Evolutionary conservation across 2,113 vertebrate genomes (phyloP).

Genomic region (Heterotis niloticus): DNA sequence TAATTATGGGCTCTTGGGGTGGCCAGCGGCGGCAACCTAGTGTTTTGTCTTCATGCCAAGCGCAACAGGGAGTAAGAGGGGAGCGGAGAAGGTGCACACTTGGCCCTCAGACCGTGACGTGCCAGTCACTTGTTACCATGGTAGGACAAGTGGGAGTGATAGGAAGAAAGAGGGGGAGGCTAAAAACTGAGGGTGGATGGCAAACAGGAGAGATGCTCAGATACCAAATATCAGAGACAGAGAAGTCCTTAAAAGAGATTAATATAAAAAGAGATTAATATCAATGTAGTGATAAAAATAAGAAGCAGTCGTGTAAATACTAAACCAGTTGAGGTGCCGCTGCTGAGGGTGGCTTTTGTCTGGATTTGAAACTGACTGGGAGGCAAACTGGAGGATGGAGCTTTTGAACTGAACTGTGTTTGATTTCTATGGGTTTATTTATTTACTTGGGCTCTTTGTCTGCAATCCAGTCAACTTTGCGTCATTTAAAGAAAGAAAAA

Average conservation of each 20-base stretch:
- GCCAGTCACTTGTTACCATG: too few species aligned
- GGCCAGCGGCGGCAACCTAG: slow-evolving; percentile 2
- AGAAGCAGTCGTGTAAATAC: not conserved
- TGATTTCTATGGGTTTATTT: not conserved
- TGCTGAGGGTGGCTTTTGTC: not conserved
- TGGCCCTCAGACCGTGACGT: too few species aligned
- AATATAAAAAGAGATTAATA: not conserved
- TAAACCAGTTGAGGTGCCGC: not conserved
- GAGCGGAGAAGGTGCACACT: not conserved
- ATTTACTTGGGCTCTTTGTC: too few species aligned
- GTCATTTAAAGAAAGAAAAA: too few species aligned
- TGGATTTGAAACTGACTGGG: too few species aligned
- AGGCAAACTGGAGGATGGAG: not conserved
- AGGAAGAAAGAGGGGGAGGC: not conserved
- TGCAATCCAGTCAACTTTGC: too few species aligned
- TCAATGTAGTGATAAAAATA: not conserved
- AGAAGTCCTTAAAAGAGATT: slow-evolving; percentile 7
- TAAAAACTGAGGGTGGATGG: not conserved
- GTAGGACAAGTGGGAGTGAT: slow-evolving; percentile 15
- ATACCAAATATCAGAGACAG: not conserved
- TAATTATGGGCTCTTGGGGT: slow-evolving; percentile 65
- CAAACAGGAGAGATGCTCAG: not conserved
- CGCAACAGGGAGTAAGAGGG: slow-evolving; percentile 8
- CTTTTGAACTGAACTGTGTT: not conserved
- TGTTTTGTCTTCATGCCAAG: not conserved